Evolutionary conservation across 2,113 vertebrate species (phyloP), one percentile per base, ranked within the genome.

Genomic region (Colossoma macropomum): DNA sequence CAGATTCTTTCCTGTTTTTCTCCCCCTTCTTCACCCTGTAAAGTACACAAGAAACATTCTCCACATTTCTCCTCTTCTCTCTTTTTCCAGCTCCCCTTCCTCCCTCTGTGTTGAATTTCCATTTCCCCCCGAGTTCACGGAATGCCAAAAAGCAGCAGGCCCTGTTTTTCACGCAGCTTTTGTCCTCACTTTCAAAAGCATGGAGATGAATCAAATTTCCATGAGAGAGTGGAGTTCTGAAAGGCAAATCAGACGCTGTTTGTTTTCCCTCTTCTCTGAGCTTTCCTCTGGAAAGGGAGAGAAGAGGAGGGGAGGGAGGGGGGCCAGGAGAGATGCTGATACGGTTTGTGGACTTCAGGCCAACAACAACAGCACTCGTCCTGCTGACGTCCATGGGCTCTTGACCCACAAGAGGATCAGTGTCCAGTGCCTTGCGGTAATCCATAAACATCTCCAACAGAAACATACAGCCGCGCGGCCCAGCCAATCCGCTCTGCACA

Each of bases 181-280:
- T 56, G 72, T 75, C 23, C 72, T 75, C 7, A 7, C 32, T 23
- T 62, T 74, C 56, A 81, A 74, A 81, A 73, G 56, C 15, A 80
- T 72, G 25, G 38, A 80, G 70, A 72, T 72, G 16, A 50, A 52
- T 74, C 41, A 27, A 68, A 80, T 80, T 80, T 72, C 19, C 54
- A 62, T 80, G 12, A 59, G 27, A 80, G 34, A 62, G 34, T 27
- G 21, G 11, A 65, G 27, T 63, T 73, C 69, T 81, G 23, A 56
- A 79, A 70, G n/a, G 21, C 77, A 34, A 69, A 54, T 54, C 77
- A 79, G 19, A 2, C 3, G n/a, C 27, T 38, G 79, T 50, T 81
- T 81, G 79, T 73, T 73, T 80, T n/a, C 3, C 11, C 19, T 25
- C 28, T 23, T 79, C 68, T 59, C 32, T 19, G 17, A 48, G 34